Base-by-base conservation (phyloP, 2,797 vertebrate species). In the Taeniopygia guttata region DNA sequence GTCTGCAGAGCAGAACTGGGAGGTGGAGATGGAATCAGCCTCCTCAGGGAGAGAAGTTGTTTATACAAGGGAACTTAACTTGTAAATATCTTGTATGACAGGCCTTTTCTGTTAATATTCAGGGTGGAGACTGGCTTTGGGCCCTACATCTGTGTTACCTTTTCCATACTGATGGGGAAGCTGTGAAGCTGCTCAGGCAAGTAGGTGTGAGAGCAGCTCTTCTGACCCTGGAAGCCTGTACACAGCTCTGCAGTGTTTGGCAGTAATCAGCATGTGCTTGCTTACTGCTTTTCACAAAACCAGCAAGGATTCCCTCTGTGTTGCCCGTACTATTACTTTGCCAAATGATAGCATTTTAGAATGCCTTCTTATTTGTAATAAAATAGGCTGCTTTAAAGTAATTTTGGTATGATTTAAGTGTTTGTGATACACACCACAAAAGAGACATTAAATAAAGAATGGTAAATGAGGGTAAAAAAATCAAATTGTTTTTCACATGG, bases 201-300 rank as follows among this genome's bases (percentile, higher is more conserved):
- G 40, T 56, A 49, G 22, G 30, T 51, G 32, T 40, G 62, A 64
- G 73, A 74, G 58, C 69, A 77, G 68, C 46, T 93, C 30, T 67
- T 76, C 38, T 27, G 23, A 52, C 45, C 48, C 63, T 12, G 9
- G 32, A 42, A 85, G 26, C 30, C 52, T 66, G 29, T 32, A 59
- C 3, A 2, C 25, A 84, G 25, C 60, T 89, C 48, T 45, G 23
- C 0, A 0, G 45, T 29, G 23, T 34, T 55, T 4, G 0, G n/a
- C 70, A 84, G 43, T 20, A 78, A 38, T 36, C 48, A 69, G 27
- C 62, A 52, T 12, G 7, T 49, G 26, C 42, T 75, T 26, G 3
- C 40, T 51, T 72, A 38, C 54, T 46, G 46, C 54, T 77, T 63
- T 87, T n/a, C 32, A 46, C 36, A 68, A 80, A 69, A 27, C 4